These are phyloP conservation scores for Lamellibrachia columna DNA, from an alignment of 2,888 invertebrate genomes.

Conservation along the genomic window DNA sequence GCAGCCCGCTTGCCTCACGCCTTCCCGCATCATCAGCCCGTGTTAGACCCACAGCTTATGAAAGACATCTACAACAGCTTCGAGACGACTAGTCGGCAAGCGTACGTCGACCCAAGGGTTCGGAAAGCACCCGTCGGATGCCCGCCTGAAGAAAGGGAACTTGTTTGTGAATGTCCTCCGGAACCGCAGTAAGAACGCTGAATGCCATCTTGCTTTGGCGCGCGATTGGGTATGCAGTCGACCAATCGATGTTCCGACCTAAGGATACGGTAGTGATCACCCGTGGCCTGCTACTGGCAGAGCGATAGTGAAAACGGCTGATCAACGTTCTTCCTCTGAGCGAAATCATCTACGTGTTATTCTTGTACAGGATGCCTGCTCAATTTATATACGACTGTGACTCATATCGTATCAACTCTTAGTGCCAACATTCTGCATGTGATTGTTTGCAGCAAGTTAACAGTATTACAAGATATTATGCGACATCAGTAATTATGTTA, in stretches of 20 bases:
- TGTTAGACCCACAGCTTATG: constrained; percentile 50
- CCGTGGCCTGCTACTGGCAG: neutral
- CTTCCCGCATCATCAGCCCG: constrained; percentile 62
- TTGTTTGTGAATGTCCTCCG: neutral
- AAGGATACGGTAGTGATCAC: neutral
- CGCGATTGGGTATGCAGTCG: neutral
- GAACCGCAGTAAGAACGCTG: neutral
- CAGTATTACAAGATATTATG: neutral
- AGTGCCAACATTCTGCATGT: neutral
- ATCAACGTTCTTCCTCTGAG: neutral
- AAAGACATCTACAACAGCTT: constrained; percentile 59
- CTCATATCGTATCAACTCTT: neutral
- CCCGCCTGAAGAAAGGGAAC: neutral
- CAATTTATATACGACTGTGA: neutral
- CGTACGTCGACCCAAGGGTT: constrained; percentile 55
- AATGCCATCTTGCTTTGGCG: neutral
- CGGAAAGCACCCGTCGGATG: constrained; percentile 45
- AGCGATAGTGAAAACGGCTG: neutral
- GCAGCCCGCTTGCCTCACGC: constrained; percentile 45
- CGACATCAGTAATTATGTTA: neutral
- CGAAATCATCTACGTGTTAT: neutral
- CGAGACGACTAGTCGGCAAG: constrained; percentile 58
- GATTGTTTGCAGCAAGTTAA: neutral
- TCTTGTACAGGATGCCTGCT: neutral
- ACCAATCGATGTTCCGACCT: neutral